Conservation (phyloP, 2,797 vertebrate genomes). For the Sternarchorhynchus goeldii region DNA sequence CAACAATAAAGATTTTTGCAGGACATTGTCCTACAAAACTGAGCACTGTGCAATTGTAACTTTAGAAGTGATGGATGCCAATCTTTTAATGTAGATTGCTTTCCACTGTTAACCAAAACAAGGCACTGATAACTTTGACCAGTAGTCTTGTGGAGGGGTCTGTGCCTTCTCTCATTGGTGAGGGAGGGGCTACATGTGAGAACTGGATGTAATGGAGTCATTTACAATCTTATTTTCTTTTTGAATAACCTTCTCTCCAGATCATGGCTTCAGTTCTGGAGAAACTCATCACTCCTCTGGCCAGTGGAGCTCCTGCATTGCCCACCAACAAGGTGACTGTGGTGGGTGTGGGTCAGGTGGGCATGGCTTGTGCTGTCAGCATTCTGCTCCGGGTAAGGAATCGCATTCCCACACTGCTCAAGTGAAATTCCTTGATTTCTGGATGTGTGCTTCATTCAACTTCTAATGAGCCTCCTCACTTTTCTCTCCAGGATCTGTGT, state of each 20-base stretch:
- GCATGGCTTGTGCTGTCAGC: conserved; percentile 94
- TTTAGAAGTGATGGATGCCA: too few species aligned
- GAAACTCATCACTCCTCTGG: conserved; percentile 82
- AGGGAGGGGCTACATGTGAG: too few species aligned
- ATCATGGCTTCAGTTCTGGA: conserved; percentile 88
- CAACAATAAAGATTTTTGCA: too few species aligned
- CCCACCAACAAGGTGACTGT: conserved; percentile 92
- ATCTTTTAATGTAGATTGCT: too few species aligned
- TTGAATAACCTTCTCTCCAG: neutral
- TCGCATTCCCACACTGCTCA: neutral
- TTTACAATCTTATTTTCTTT: too few species aligned
- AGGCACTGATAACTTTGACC: too few species aligned
- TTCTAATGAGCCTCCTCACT: neutral
- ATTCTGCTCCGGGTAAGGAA: conserved; percentile 86
- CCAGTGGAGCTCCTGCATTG: conserved; percentile 44
- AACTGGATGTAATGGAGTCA: too few species aligned
- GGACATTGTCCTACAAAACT: too few species aligned
- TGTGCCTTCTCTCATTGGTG: too few species aligned
- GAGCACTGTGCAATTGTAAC: too few species aligned
- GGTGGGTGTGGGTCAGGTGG: conserved; percentile 93
- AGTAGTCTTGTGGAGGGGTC: too few species aligned
- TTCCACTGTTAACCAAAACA: too few species aligned
- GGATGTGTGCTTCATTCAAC: neutral
- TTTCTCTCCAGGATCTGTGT: conserved; percentile 77
- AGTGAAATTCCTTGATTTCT: neutral